phyloP scores from a whole-genome alignment of 53 echinoderm and acorn worm genomes.

The Arbacia lixula region DNA sequence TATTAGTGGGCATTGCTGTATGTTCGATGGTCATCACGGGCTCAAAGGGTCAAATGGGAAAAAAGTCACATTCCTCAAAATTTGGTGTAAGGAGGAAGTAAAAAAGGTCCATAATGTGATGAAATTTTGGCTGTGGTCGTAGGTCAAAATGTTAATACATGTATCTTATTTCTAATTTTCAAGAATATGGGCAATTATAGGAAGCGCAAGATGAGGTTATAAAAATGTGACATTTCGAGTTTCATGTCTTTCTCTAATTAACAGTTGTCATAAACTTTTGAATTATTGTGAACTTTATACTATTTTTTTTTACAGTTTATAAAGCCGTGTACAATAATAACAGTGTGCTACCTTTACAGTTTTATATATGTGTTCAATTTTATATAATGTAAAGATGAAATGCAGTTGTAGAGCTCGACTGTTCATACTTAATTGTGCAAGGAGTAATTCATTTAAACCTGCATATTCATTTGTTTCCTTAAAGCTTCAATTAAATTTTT shows the following conservation, averaged over 20 bases:
- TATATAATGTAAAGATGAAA: conserved; percentile 22
- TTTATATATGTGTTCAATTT: not conserved
- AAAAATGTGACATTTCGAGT: conserved; percentile 17
- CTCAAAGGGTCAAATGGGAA: conserved; percentile 17
- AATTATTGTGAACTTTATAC: not conserved
- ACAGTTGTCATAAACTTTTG: conserved; percentile 1
- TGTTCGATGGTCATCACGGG: conserved; percentile 7
- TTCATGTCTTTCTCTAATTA: conserved; percentile 3
- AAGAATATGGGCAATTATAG: conserved; percentile 15
- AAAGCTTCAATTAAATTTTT: conserved; percentile 1
- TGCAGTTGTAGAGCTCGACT: conserved; percentile 4
- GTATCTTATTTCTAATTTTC: conserved; percentile 18
- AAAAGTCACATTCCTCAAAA: conserved; percentile 15
- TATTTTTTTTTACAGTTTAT: not conserved
- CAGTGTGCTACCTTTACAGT: not conserved
- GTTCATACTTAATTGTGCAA: conserved; percentile 2
- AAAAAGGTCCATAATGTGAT: conserved; percentile 9
- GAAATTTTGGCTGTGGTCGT: conserved; percentile 5
- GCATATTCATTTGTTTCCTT: conserved; percentile 1
- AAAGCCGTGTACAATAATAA: not conserved
- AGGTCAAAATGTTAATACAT: not conserved
- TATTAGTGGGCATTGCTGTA: conserved; percentile 17
- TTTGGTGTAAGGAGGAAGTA: conserved; percentile 17
- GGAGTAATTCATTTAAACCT: not conserved
- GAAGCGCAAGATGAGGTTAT: conserved; percentile 14